These are phyloP conservation scores for Eira barbara DNA, from an alignment of 2,113 vertebrate species.

Conservation along the genomic window DNA sequence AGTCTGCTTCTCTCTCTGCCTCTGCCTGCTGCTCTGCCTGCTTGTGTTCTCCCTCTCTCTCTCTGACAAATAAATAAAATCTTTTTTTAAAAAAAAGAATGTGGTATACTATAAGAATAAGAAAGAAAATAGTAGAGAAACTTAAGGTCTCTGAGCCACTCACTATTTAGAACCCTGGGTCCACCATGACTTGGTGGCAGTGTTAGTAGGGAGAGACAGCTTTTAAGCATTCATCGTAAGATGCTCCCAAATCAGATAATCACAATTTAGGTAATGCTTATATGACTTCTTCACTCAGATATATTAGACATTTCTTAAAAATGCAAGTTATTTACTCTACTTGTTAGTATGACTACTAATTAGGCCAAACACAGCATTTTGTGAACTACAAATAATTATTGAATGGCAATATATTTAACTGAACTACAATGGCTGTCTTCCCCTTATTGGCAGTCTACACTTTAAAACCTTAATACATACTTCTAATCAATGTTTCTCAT, in stretches of 20 bases:
- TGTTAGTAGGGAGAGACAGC: neutral
- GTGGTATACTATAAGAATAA: neutral
- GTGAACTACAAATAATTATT: neutral
- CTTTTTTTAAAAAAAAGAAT: neutral
- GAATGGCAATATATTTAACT: neutral
- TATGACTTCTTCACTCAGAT: neutral
- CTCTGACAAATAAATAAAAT: too few relatives aligned
- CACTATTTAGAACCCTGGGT: neutral
- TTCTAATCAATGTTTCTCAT: neutral
- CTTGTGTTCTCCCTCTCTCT: too few relatives aligned
- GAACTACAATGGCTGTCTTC: neutral
- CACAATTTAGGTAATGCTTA: neutral
- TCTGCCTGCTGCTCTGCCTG: too few relatives aligned
- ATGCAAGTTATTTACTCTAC: neutral
- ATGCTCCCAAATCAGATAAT: neutral
- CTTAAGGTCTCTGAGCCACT: neutral
- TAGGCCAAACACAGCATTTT: neutral
- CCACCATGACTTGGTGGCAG: neutral
- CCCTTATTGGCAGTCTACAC: neutral
- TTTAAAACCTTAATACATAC: neutral
- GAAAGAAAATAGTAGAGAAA: neutral
- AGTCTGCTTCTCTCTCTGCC: too few relatives aligned
- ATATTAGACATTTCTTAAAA: neutral
- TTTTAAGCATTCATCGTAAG: neutral
- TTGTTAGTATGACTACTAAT: neutral